phyloP scores from a whole-genome alignment of 2,797 vertebrate genomes.

The Odontamblyopus rebecca region DNA sequence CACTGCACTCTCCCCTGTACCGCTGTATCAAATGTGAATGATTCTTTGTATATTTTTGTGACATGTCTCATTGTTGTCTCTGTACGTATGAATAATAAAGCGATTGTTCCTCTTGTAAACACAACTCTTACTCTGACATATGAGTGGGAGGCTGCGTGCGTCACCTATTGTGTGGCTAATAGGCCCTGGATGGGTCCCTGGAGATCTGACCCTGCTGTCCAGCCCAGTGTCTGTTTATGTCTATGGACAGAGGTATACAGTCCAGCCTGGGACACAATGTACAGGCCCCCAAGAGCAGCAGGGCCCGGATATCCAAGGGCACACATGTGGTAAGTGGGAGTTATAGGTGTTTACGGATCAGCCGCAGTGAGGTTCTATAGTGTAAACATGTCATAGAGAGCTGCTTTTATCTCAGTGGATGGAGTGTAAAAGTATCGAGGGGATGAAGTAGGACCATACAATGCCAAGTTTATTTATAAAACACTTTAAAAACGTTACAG shows the following conservation, averaged over 20 bases:
- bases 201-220: constrained; percentile 25
- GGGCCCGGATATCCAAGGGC: constrained; percentile 46
- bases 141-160: constrained; percentile 49
- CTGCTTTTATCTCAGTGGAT: constrained; percentile 8
- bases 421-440: not conserved
- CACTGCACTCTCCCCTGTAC: not conserved
- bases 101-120: constrained; percentile 39
- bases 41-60: constrained; percentile 13
- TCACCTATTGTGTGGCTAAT: constrained; percentile 73
- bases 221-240: constrained; percentile 62
- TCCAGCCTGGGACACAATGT: constrained; percentile 37
- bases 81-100: constrained; percentile 51
- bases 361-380: not conserved
- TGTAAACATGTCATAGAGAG: constrained; percentile 33
- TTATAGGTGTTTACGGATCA: not conserved
- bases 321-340: not conserved
- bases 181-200: constrained; percentile 43
- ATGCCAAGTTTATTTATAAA: no score
- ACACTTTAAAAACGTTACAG: no score
- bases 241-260: constrained; percentile 41
- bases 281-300: constrained; percentile 7
- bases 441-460: no score
- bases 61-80: constrained; percentile 11
- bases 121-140: constrained; percentile 48
- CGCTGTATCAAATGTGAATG: constrained; percentile 47